Evolutionary conservation across 2,888 invertebrate genomes (phyloP).

Genomic region (Spilarctia lutea): DNA sequence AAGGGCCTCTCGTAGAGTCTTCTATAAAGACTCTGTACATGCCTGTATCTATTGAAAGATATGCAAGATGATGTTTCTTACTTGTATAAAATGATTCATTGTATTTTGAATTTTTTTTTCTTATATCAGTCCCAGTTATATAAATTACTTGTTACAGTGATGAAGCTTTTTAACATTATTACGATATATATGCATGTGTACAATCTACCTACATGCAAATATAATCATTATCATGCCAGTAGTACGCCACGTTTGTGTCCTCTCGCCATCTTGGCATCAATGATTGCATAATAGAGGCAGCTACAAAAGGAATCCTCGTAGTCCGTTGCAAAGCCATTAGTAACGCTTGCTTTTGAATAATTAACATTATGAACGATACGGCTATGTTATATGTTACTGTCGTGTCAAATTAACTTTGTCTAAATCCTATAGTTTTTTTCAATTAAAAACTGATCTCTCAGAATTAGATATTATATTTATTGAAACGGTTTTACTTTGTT

Average conservation of each 20-base stretch:
- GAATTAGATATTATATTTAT: neutral
- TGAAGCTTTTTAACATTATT: neutral
- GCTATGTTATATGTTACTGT: slow-evolving; percentile 2
- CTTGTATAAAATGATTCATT: too few species aligned
- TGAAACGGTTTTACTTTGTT: too few species aligned
- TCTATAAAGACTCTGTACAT: neutral
- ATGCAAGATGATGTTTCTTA: too few species aligned
- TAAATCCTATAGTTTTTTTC: neutral
- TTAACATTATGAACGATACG: slow-evolving; percentile 12
- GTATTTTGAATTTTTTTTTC: too few species aligned
- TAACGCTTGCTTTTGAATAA: slow-evolving; percentile 22
- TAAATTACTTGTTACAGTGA: too few species aligned
- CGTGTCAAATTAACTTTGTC: slow-evolving; percentile 1
- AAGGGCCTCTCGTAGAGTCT: neutral
- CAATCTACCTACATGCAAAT: slow-evolving; percentile 43
- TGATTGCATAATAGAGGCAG: slow-evolving; percentile 46
- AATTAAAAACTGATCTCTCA: neutral
- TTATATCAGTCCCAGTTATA: too few species aligned
- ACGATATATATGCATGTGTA: neutral
- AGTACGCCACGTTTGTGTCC: slow-evolving; percentile 21
- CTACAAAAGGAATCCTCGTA: slow-evolving; percentile 32
- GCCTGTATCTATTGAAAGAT: neutral
- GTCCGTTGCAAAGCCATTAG: slow-evolving; percentile 21
- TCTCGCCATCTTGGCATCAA: slow-evolving; percentile 38
- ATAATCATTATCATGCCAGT: slow-evolving; percentile 46